Conservation (phyloP, 2,113 vertebrate genomes). For the Turnix velox region DNA sequence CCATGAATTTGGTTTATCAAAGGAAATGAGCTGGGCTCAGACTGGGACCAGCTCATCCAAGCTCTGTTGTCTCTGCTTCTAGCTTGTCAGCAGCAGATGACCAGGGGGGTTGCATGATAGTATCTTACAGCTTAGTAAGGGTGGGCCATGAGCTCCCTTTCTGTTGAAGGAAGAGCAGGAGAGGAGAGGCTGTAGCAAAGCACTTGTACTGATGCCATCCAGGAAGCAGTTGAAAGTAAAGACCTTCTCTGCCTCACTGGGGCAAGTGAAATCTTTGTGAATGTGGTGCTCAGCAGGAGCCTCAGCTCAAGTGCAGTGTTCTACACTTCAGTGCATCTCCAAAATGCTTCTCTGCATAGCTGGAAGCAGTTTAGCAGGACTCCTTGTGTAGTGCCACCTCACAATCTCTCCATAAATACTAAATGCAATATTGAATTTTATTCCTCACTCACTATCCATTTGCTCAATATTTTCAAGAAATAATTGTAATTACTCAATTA, state of each 20-base stretch:
- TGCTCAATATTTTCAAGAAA: background rate
- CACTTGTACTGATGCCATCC: background rate
- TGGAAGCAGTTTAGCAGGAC: background rate
- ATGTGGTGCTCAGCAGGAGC: background rate
- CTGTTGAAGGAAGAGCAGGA: background rate
- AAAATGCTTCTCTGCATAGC: background rate
- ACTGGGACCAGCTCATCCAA: fast-evolving
- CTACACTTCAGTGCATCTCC: background rate
- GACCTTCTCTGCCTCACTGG: background rate
- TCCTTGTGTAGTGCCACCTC: background rate
- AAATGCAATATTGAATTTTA: background rate
- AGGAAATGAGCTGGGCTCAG: background rate
- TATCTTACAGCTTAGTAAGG: background rate
- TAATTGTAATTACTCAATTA: background rate
- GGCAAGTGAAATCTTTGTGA: background rate
- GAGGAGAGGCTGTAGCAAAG: background rate
- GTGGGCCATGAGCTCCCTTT: background rate
- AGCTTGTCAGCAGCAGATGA: background rate
- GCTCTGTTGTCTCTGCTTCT: background rate
- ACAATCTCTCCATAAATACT: background rate
- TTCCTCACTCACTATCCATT: background rate
- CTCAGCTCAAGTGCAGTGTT: background rate
- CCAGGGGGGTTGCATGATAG: background rate
- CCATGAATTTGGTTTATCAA: background rate
- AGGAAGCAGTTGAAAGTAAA: background rate